A percentile compares a stretch with the other conserved stretches of the same genome.
Conservation (phyloP, 2,113 vertebrate species). For the Phaethon lepturus region DNA sequence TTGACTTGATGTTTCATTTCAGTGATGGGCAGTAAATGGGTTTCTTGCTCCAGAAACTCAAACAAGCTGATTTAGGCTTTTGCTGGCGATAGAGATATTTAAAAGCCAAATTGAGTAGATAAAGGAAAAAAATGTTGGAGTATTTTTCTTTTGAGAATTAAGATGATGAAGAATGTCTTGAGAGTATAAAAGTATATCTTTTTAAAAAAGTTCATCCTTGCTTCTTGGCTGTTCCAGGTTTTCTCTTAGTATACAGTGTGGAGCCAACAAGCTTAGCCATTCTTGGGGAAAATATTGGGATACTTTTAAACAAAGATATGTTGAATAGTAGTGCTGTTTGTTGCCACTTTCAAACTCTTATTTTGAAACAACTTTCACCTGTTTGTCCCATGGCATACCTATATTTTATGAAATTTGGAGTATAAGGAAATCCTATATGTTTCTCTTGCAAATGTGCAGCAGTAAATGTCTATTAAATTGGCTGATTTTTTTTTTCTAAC, state of each 20-base stretch:
- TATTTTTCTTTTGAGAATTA: not conserved
- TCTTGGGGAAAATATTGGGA: not conserved
- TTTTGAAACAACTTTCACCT: not conserved
- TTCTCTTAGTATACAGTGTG: not conserved
- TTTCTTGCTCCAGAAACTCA: not conserved
- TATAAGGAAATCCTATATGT: not conserved
- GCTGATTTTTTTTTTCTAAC: not conserved
- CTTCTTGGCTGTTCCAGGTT: not conserved
- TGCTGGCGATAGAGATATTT: not conserved
- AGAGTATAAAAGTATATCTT: not conserved
- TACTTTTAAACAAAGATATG: not conserved
- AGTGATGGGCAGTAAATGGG: not conserved
- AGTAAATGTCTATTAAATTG: not conserved
- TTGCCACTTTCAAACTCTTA: not conserved
- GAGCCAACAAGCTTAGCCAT: not conserved
- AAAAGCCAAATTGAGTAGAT: not conserved
- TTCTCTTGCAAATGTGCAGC: not conserved
- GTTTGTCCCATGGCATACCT: not conserved
- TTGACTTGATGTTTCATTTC: not conserved
- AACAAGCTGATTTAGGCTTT: not conserved
- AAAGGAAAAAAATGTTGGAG: not conserved
- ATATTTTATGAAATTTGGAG: not conserved
- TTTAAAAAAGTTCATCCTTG: not conserved
- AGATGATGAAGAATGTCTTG: not conserved
- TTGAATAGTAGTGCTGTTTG: not conserved